Conservation (phyloP, 2,888 invertebrate genomes). For the Volucella bombylans region DNA sequence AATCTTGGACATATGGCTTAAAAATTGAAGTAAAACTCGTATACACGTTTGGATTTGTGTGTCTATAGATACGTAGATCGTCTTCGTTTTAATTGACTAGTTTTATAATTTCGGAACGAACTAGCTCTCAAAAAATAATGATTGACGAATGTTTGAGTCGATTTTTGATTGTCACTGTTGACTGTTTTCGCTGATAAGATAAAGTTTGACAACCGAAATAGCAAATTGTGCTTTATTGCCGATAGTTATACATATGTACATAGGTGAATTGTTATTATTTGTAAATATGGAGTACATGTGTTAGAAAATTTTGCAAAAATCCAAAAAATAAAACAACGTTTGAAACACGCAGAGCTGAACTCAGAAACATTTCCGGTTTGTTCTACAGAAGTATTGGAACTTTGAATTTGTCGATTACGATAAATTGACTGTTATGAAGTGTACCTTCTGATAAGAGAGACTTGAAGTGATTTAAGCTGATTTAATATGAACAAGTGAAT, state of each 20-base stretch:
- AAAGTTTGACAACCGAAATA: constrained; percentile 19
- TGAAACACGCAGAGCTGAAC: not conserved
- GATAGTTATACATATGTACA: too few species aligned
- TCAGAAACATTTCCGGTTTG: too few species aligned
- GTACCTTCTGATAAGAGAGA: too few species aligned
- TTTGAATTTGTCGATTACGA: too few species aligned
- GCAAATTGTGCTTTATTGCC: constrained; percentile 1
- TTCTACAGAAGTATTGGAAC: too few species aligned
- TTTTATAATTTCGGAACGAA: constrained; percentile 7
- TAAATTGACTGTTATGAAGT: too few species aligned
- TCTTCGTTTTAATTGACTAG: constrained; percentile 16
- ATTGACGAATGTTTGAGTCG: constrained; percentile 8
- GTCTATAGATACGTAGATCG: not conserved
- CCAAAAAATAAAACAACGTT: not conserved
- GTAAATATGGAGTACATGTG: not conserved
- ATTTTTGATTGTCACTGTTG: constrained; percentile 10
- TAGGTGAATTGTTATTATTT: constrained; percentile 11
- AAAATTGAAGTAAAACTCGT: not conserved
- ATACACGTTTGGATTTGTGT: not conserved
- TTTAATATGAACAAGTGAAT: too few species aligned
- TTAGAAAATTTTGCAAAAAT: too few species aligned
- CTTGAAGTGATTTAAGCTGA: too few species aligned
- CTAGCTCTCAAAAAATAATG: constrained; percentile 3
- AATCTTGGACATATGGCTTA: constrained; percentile 5
- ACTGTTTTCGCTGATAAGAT: constrained; percentile 31